phyloP scores from a whole-genome alignment of 1,140 invertebrate species.

The Drosophila nannoptera region DNA sequence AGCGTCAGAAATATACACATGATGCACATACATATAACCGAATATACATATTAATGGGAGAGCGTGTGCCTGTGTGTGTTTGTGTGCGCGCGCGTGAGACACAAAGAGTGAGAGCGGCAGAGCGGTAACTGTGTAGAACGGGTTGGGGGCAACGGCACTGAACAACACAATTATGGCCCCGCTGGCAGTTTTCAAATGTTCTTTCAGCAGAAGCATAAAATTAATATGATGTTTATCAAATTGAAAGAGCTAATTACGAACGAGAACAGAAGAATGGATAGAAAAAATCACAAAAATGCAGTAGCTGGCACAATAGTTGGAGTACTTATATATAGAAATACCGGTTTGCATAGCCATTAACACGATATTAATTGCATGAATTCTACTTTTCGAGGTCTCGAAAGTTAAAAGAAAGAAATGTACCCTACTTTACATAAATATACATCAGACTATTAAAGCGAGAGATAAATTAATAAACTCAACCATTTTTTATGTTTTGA shows the following conservation, averaged over 20 bases:
- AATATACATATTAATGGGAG: constrained; percentile 8
- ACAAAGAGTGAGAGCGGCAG: constrained; percentile 3
- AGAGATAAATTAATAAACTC: too few relatives aligned
- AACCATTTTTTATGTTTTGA: too few relatives aligned
- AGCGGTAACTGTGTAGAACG: constrained; percentile 26
- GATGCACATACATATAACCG: neutral
- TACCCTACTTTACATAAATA: too few relatives aligned
- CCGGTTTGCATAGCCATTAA: neutral
- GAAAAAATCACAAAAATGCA: neutral
- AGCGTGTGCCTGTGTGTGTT: too few relatives aligned
- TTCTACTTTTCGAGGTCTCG: too few relatives aligned
- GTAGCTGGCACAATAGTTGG: neutral
- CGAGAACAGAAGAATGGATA: neutral
- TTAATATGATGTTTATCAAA: constrained; percentile 39
- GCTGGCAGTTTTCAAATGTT: constrained; percentile 39
- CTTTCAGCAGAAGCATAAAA: constrained; percentile 32
- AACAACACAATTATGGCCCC: constrained; percentile 35
- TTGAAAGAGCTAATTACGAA: constrained; percentile 37
- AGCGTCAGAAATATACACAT: constrained; percentile 1
- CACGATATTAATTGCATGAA: neutral
- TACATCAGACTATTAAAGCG: too few relatives aligned
- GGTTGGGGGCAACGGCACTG: constrained; percentile 43
- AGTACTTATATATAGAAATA: too few relatives aligned
- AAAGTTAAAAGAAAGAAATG: too few relatives aligned
- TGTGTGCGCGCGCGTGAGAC: too few relatives aligned